Conservation (phyloP, 2,113 vertebrate genomes). For the Nerophis ophidion region DNA sequence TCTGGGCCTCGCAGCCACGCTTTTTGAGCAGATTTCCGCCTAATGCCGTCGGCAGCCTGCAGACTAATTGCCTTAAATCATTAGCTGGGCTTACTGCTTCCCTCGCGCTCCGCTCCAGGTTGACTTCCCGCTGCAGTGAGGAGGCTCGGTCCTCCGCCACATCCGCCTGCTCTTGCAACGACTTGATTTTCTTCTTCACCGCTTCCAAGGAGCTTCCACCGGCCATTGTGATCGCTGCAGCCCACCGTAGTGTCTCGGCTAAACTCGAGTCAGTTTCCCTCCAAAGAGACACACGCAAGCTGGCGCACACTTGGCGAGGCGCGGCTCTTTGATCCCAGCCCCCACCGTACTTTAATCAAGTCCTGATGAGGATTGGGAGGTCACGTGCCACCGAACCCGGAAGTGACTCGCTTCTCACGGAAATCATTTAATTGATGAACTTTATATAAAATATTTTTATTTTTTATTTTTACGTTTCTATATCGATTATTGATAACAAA, state of each 20-base stretch:
- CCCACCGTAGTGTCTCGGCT: slow-evolving; percentile 9
- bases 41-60: slow-evolving; percentile 44
- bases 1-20: slow-evolving; percentile 48
- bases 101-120: slow-evolving; percentile 78
- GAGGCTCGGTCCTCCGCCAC: slow-evolving; percentile 80
- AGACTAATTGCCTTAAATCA: slow-evolving; percentile 61
- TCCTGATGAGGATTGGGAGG: slow-evolving; percentile 59
- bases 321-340: slow-evolving; percentile 60
- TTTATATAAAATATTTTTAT: not conserved
- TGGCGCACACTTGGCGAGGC: slow-evolving; percentile 30
- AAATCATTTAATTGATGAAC: not conserved
- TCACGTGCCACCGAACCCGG: slow-evolving; percentile 53
- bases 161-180: slow-evolving; percentile 86
- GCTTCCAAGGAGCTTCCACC: slow-evolving; percentile 85
- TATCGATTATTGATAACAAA: not conserved
- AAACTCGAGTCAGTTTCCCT: slow-evolving; percentile 15
- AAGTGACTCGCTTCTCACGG: slow-evolving; percentile 47
- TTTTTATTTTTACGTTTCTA: not conserved
- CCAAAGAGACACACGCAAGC: slow-evolving; percentile 4
- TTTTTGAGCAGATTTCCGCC: slow-evolving; percentile 57
- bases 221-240: slow-evolving; percentile 66
- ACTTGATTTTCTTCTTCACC: slow-evolving; percentile 88
- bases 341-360: slow-evolving; percentile 61
- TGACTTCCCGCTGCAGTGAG: slow-evolving; percentile 81
- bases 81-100: slow-evolving; percentile 78